Evolutionary conservation across 2,888 invertebrate species (phyloP), one percentile per base, ranked within the genome.

Genomic region (Agrotis segetum): DNA sequence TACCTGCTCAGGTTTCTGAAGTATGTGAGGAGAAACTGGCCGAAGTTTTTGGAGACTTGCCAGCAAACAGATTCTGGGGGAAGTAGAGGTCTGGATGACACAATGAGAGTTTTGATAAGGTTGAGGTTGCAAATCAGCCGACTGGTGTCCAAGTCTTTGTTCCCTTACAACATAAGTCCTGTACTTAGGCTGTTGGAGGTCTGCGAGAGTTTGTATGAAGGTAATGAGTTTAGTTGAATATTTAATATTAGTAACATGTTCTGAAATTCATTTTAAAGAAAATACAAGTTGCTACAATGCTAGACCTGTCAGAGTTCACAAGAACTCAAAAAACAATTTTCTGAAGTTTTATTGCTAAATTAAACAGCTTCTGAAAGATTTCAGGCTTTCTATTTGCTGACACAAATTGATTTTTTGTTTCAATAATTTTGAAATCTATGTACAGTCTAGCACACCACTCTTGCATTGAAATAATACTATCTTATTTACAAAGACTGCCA

Each of bases 141-240:
- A 88, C 94, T 99, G 83, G 98, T 99, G 11, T 97, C 98, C 0
- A 98, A 98, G 88, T 97, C 98, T 83, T 93, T 98, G 63, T 99
- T 98, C 92, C 98, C 99, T 0, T 99, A 99, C 92, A 99, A 99
- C 92, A 99, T 99, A 88, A 98, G 98, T 87, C 99, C 99, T 55
- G 98, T 99, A 71, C 95, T 98, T 84, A 97, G 98, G 92, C 95
- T 99, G 86, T 95, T 99, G 81, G 98, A 98, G 91, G 97, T 97
- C 82, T 98, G 98, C 88, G 98, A 98, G 90, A 97, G 98, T 89
- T 96, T 98, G 85, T 98, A 98, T 92, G 98, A 98, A 94, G 98
- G 98, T 4, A 98, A 98, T 92, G 98, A 98, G 88, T 97, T 97
- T 86, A 98, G 98, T 95, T 98, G 97, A 97, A 88, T 83, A 76